These are phyloP conservation scores for Oreochromis mossambicus DNA, from an alignment of 2,797 vertebrate genomes.

Conservation along the genomic window DNA sequence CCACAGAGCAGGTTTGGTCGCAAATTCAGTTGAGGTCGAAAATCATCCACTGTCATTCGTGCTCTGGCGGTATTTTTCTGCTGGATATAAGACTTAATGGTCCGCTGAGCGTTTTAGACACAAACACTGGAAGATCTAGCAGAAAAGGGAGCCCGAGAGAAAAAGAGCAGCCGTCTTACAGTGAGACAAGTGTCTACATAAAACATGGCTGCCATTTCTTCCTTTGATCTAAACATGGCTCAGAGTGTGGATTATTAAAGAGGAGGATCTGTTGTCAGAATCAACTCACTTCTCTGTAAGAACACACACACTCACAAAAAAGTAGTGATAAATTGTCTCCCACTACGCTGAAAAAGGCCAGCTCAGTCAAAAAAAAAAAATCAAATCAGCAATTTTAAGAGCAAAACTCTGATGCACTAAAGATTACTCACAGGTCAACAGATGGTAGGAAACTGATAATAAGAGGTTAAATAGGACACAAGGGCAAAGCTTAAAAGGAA, in stretches of 20 bases:
- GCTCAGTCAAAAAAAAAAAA: background rate
- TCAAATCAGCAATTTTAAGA: background rate
- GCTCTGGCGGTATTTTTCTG: conserved; percentile 9
- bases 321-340: background rate
- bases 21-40: conserved; percentile 31
- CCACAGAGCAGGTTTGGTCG: background rate
- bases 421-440: conserved; percentile 27
- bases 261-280: conserved; percentile 8
- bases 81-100: conserved; percentile 13
- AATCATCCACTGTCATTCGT: conserved; percentile 2
- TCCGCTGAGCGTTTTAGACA: conserved; percentile 3
- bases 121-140: background rate
- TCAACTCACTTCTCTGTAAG: background rate
- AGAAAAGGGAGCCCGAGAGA: background rate
- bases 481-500: background rate
- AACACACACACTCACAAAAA: background rate
- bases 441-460: conserved; percentile 4
- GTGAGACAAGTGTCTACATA: background rate
- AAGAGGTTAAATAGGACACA: background rate
- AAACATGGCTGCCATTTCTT: conserved; percentile 17
- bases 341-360: background rate
- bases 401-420: background rate
- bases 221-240: conserved; percentile 21
- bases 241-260: conserved; percentile 33
- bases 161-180: background rate